Percentiles rank a stretch among this genome's conserved stretches.
Conservation (phyloP, 2,888 invertebrate species). For the Ophion obscuratus region DNA sequence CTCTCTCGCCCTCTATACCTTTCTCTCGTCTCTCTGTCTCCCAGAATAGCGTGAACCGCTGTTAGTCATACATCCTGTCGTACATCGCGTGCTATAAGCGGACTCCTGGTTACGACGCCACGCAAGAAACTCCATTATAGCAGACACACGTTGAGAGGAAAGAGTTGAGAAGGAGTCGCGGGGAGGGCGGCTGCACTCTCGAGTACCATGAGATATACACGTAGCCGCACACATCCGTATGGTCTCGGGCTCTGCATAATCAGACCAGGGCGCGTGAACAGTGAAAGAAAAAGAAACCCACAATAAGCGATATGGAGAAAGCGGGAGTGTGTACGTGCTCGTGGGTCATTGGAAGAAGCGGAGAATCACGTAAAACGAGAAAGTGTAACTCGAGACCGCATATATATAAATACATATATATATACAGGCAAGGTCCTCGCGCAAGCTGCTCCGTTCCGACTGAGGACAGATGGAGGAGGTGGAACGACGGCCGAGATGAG, state of each 20-base stretch:
- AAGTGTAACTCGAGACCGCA: conserved; percentile 60
- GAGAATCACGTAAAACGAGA: conserved; percentile 63
- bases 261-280: conserved; percentile 23
- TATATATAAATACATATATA: not conserved
- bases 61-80: conserved; percentile 82
- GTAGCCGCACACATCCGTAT: conserved; percentile 25
- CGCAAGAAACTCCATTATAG: conserved; percentile 75
- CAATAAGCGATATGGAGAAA: conserved; percentile 52
- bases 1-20: conserved; percentile 51
- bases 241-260: conserved; percentile 24
- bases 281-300: conserved; percentile 40
- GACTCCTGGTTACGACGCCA: conserved; percentile 73
- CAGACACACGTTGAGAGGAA: conserved; percentile 73
- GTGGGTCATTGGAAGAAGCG: conserved; percentile 54
- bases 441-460: conserved; percentile 38
- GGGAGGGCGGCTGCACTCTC: not conserved
- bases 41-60: conserved; percentile 79
- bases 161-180: conserved; percentile 44
- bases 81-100: conserved; percentile 80
- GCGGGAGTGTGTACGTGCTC: conserved; percentile 55
- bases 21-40: conserved; percentile 75
- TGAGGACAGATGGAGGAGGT: conserved; percentile 52
- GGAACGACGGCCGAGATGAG: conserved; percentile 45
- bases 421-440: not conserved
- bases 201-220: conserved; percentile 44